Conservation (phyloP, 2,113 vertebrate species). For the Numenius arquata region DNA sequence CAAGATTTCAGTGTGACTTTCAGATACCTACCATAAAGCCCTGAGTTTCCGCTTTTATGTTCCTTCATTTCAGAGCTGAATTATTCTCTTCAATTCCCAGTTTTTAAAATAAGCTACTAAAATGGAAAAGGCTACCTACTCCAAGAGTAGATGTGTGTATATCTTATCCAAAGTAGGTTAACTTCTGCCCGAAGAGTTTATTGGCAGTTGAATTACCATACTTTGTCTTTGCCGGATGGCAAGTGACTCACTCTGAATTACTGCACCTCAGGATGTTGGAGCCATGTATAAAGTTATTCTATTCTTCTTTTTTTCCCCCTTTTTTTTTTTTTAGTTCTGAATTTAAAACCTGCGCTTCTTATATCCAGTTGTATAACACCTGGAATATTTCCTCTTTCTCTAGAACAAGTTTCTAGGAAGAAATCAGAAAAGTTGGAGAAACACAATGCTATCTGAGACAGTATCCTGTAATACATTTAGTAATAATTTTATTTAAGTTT, state of each 20-base stretch:
- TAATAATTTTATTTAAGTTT: background rate
- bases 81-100: conserved; percentile 21
- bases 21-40: background rate
- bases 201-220: background rate
- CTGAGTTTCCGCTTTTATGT: background rate
- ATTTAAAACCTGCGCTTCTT: background rate
- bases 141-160: background rate
- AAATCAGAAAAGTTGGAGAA: conserved; percentile 5
- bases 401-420: background rate
- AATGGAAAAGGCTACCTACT: background rate
- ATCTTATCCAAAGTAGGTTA: conserved; percentile 5
- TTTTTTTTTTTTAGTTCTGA: background rate
- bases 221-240: background rate
- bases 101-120: conserved; percentile 30
- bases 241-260: conserved; percentile 36
- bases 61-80: conserved; percentile 41
- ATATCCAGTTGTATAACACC: background rate
- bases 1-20: conserved; percentile 12
- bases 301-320: background rate
- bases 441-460: conserved; percentile 35
- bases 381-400: background rate
- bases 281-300: background rate
- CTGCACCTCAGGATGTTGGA: background rate
- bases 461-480: conserved; percentile 13
- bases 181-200: background rate